Evolutionary conservation across 92 coral and sea anemone species (phyloP).

Genomic region (Metridium senile): DNA sequence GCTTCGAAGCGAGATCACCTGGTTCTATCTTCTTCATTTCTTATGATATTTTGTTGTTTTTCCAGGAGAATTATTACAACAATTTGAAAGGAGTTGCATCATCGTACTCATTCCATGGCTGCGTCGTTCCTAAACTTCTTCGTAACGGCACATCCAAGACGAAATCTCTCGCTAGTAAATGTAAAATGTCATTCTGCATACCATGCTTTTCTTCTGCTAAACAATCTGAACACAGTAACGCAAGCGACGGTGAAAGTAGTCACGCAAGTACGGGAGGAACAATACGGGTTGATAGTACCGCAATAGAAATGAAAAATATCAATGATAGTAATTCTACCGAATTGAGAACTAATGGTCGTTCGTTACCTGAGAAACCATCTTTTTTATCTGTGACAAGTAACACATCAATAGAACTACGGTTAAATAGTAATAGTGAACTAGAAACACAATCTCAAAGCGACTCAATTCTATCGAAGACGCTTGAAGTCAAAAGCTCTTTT

Average conservation of each 20-base stretch:
- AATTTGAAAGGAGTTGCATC: constrained; percentile 77
- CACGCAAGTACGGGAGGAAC: constrained; percentile 53
- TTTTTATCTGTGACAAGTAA: constrained; percentile 14
- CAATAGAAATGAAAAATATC: constrained; percentile 41
- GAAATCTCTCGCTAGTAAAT: constrained; percentile 68
- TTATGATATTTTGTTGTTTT: neutral
- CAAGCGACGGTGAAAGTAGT: constrained; percentile 56
- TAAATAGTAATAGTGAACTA: constrained; percentile 2
- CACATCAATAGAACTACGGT: constrained; percentile 26
- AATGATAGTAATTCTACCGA: constrained; percentile 33
- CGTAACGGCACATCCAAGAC: constrained; percentile 49
- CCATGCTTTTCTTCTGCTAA: constrained; percentile 53
- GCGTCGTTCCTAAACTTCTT: constrained; percentile 71
- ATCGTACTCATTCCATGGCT: constrained; percentile 82
- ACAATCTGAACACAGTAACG: constrained; percentile 33
- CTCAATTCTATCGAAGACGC: neutral
- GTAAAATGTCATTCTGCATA: constrained; percentile 67
- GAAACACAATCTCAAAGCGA: constrained; percentile 4
- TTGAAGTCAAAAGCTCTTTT: constrained; percentile 48
- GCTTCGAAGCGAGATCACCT: no score
- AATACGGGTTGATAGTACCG: constrained; percentile 26
- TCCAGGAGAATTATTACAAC: constrained; percentile 70
- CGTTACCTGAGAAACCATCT: constrained; percentile 11
- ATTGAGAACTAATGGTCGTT: constrained; percentile 10
- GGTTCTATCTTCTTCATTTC: neutral